A percentile compares a stretch with the other conserved stretches of the same genome.
Conservation (phyloP, 2,888 invertebrate genomes). For the Caenorhabditis sp. region DNA sequence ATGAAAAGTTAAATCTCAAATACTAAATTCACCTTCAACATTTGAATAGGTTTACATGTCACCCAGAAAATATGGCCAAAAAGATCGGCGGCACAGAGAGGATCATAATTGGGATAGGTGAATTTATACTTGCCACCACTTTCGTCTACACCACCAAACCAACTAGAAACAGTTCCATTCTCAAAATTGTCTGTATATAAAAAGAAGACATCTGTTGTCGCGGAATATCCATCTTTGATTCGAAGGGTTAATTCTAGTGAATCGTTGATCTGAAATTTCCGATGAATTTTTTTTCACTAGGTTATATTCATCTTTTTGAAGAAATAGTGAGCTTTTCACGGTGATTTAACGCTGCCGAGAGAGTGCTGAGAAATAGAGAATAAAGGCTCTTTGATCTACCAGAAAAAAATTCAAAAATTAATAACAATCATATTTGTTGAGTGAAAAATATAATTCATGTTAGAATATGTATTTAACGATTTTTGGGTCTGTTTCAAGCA, state of each 20-base stretch:
- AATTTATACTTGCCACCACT: slow-evolving; percentile 32
- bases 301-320: neutral
- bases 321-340: neutral
- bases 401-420: no score
- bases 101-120: slow-evolving; percentile 40
- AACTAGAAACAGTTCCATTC: slow-evolving; percentile 8
- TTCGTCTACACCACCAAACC: slow-evolving; percentile 21
- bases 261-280: slow-evolving; percentile 14
- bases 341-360: no score
- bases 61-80: slow-evolving; percentile 43
- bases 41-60: slow-evolving; percentile 40
- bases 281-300: no score
- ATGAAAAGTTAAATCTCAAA: no score
- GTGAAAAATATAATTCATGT: no score
- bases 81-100: slow-evolving; percentile 42
- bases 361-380: no score
- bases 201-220: slow-evolving; percentile 26
- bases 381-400: no score
- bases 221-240: neutral
- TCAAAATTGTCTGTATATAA: slow-evolving; percentile 18
- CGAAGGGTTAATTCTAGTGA: slow-evolving; percentile 29
- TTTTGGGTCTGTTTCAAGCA: no score
- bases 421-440: no score
- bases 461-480: no score
- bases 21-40: no score